Percentiles rank a stretch among this genome's conserved stretches.
These are phyloP conservation scores for Saguinus midas DNA, from an alignment of 2,113 vertebrate genomes.

Conservation along the genomic window DNA sequence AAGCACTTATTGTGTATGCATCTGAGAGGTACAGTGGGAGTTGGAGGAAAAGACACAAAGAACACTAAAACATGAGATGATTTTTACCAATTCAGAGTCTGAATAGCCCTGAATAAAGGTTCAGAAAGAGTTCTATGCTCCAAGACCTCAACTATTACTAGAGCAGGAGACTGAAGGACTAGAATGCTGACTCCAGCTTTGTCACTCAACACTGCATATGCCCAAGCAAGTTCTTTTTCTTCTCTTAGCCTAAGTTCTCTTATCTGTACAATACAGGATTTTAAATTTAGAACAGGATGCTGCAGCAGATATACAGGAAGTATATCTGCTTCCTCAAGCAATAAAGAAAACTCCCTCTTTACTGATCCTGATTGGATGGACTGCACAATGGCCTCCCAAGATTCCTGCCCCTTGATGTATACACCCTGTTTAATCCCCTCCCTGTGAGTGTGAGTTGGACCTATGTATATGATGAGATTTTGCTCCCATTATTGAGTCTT, in stretches of 20 bases:
- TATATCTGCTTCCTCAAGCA: too few relatives aligned
- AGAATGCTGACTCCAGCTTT: neutral
- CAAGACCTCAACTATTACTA: neutral
- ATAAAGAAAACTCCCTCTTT: too few relatives aligned
- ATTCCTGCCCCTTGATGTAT: rapidly evolving
- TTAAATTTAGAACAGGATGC: too few relatives aligned
- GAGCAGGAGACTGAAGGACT: neutral
- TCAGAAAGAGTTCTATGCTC: neutral
- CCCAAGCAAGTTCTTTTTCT: neutral
- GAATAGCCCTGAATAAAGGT: neutral
- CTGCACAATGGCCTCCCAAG: too few relatives aligned
- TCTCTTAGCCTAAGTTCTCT: neutral
- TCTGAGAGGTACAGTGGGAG: neutral
- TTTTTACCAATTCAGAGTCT: neutral
- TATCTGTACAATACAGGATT: neutral
- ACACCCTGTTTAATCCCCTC: neutral
- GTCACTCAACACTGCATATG: neutral
- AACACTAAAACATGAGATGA: neutral
- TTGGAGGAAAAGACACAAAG: neutral
- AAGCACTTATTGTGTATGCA: neutral
- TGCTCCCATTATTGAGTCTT: neutral
- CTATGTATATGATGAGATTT: neutral
- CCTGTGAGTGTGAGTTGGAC: neutral
- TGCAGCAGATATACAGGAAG: neutral
- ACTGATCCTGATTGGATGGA: too few relatives aligned